phyloP scores from a whole-genome alignment of 2,888 invertebrate species.

The Junonia oenone region DNA sequence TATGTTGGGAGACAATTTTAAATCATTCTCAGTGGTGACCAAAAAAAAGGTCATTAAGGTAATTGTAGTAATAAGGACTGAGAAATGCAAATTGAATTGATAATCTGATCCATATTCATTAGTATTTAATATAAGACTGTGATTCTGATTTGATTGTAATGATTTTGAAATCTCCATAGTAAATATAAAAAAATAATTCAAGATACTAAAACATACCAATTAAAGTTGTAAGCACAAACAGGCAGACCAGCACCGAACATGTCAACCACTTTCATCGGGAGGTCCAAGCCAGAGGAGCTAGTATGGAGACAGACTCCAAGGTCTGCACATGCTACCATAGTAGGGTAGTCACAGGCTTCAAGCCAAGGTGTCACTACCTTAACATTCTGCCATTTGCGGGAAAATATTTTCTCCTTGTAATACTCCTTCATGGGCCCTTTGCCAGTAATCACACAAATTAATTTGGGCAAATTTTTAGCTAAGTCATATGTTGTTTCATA shows the following conservation, averaged over 20 bases:
- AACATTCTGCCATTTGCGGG: constrained; percentile 85
- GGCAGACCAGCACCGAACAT: constrained; percentile 99
- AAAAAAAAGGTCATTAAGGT: too few relatives aligned
- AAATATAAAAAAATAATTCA: too few relatives aligned
- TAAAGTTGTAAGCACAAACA: constrained; percentile 92
- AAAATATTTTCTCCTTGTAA: constrained; percentile 84
- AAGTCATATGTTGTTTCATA: constrained; percentile 82
- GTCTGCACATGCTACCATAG: constrained; percentile 94
- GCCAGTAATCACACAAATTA: constrained; percentile 97
- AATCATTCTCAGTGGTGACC: too few relatives aligned
- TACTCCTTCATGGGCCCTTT: constrained; percentile 95
- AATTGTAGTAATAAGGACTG: too few relatives aligned
- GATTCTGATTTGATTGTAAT: too few relatives aligned
- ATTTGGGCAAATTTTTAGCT: constrained; percentile 81
- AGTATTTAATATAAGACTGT: too few relatives aligned
- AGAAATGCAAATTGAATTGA: too few relatives aligned
- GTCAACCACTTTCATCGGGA: constrained; percentile 99
- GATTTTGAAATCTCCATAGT: too few relatives aligned
- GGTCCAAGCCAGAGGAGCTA: constrained; percentile 97
- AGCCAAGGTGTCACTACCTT: constrained; percentile 95
- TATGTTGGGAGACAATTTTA: too few relatives aligned
- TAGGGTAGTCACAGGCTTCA: constrained; percentile 93
- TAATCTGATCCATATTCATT: too few relatives aligned
- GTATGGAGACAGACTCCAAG: constrained; percentile 97
- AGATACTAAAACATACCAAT: constrained; percentile 86